These are phyloP conservation scores for Smutsia gigantea DNA, from an alignment of 2,797 vertebrate species.

Conservation along the genomic window DNA sequence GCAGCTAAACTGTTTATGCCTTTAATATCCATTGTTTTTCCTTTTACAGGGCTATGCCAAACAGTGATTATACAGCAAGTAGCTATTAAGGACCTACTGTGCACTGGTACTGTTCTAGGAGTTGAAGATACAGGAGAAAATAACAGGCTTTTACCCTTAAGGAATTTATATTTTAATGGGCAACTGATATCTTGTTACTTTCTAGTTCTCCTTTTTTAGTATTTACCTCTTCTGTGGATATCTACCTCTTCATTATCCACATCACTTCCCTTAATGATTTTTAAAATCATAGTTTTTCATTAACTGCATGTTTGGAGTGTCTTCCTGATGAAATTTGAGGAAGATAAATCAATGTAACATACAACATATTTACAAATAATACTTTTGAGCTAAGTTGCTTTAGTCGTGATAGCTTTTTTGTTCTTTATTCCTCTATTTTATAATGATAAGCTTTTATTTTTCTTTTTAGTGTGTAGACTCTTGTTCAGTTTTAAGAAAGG, in stretches of 20 bases:
- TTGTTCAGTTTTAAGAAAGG: slow-evolving; percentile 21
- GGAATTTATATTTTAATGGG: neutral
- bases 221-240: neutral
- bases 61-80: neutral
- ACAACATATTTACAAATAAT: neutral
- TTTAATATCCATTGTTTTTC: neutral
- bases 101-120: neutral
- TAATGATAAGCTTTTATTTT: neutral
- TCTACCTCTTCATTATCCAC: neutral
- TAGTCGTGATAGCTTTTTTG: neutral
- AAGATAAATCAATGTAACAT: neutral
- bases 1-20: neutral
- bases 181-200: neutral
- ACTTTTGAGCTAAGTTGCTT: neutral
- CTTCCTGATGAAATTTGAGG: neutral
- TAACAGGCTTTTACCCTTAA: neutral
- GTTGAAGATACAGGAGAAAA: neutral
- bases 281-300: neutral
- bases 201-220: neutral
- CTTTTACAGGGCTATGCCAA: neutral
- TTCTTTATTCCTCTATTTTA: neutral
- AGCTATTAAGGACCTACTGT: neutral
- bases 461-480: neutral
- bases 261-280: neutral
- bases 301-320: neutral